Conservation (phyloP, 1,140 invertebrate genomes). For the Conus betulinus region DNA sequence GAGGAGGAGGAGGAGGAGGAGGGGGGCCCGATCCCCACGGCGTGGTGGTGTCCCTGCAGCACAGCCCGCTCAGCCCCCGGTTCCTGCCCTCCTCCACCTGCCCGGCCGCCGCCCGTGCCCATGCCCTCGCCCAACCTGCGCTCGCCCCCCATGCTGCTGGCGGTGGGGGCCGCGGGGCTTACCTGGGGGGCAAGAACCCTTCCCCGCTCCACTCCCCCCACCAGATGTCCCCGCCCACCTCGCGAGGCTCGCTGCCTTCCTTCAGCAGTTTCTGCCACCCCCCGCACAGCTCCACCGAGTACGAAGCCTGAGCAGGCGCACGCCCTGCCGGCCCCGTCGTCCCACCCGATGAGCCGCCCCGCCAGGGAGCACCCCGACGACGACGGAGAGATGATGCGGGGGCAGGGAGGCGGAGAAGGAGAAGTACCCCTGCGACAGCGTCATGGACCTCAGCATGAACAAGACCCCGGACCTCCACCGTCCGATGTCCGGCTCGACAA, state of each 20-base stretch:
- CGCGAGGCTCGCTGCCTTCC: conserved; percentile 32
- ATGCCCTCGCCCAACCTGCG: conserved; percentile 3
- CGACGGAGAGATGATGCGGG: background rate
- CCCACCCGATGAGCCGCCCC: background rate
- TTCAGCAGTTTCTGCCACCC: conserved; percentile 47
- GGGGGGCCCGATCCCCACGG: background rate
- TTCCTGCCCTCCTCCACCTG: conserved; percentile 14
- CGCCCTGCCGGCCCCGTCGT: conserved; percentile 4
- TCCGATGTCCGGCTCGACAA: background rate
- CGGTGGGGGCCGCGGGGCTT: conserved; percentile 14
- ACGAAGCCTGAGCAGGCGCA: background rate
- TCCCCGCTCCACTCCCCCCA: conserved; percentile 12
- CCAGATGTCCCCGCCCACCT: conserved; percentile 22
- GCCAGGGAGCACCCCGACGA: background rate
- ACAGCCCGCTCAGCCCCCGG: background rate
- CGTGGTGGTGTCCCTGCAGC: conserved; percentile 5
- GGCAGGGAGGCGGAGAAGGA: conserved; percentile 27
- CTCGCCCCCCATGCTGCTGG: conserved; percentile 25
- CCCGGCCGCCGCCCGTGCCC: conserved; percentile 23
- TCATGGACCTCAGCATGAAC: conserved; percentile 70
- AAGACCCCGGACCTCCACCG: conserved; percentile 63
- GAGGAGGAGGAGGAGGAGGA: conserved; percentile 39
- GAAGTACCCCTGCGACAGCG: conserved; percentile 57
- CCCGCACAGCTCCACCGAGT: conserved; percentile 21
- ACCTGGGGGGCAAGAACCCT: background rate